Conservation (phyloP, 1,140 invertebrate species). For the Diabrotica virgifera region DNA sequence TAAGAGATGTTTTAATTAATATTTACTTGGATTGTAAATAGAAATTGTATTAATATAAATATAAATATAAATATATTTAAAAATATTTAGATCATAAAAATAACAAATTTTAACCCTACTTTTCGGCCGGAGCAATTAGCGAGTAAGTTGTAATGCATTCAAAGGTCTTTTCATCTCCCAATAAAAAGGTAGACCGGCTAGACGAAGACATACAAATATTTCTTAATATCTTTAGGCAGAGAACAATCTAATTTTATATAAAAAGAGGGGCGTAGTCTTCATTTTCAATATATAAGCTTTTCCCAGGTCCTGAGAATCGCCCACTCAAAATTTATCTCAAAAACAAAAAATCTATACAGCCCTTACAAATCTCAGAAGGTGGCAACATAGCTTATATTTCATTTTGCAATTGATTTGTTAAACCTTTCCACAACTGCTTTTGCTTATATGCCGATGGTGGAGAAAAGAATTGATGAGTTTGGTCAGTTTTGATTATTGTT, state of each 20-base stretch:
- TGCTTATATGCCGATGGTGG: background rate
- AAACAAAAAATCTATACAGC: conserved; percentile 3
- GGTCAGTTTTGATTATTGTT: too few species aligned
- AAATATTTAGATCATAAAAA: too few species aligned
- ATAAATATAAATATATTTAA: too few species aligned
- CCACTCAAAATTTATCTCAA: conserved; percentile 11
- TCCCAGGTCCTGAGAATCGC: conserved; percentile 4
- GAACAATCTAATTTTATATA: background rate
- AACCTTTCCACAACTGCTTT: background rate
- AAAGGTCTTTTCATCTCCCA: too few species aligned
- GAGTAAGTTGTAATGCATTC: too few species aligned
- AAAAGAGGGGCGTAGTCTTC: conserved; percentile 12
- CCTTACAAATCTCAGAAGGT: background rate
- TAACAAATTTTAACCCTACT: too few species aligned
- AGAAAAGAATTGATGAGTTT: background rate
- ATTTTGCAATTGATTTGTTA: conserved; percentile 4
- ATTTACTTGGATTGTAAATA: too few species aligned
- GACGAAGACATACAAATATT: background rate
- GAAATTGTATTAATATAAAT: too few species aligned
- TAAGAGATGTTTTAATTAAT: too few species aligned
- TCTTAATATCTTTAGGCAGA: background rate
- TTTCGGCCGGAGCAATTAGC: too few species aligned
- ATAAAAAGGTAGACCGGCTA: background rate
- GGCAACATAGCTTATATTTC: conserved; percentile 11
- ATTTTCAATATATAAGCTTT: background rate